phyloP scores from a whole-genome alignment of 2,888 invertebrate genomes.

The Agrotis clavis region DNA sequence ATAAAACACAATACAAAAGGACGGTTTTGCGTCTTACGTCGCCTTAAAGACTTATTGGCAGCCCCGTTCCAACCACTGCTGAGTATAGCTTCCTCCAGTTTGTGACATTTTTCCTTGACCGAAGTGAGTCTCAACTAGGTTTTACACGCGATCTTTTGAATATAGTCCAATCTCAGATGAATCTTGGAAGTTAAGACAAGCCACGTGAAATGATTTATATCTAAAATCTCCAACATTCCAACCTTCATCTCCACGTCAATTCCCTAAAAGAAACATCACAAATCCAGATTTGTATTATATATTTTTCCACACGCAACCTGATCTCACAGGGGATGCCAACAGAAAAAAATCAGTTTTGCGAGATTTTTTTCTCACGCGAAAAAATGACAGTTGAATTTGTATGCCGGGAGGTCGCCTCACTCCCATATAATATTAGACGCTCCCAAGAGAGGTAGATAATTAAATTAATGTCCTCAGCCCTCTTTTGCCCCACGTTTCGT shows the following conservation, averaged over 20 bases:
- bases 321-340: slow-evolving; percentile 86
- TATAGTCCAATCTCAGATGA: neutral
- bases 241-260: slow-evolving; percentile 45
- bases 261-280: slow-evolving; percentile 70
- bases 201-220: neutral
- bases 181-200: neutral
- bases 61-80: too few relatives aligned
- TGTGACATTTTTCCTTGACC: too few relatives aligned
- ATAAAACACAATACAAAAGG: too few relatives aligned
- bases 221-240: neutral
- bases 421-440: slow-evolving; percentile 88
- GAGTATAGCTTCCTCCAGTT: too few relatives aligned
- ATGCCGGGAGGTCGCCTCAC: slow-evolving; percentile 81
- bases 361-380: slow-evolving; percentile 91
- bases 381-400: slow-evolving; percentile 89
- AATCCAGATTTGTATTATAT: slow-evolving; percentile 83
- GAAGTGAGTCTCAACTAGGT: too few relatives aligned
- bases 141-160: too few relatives aligned
- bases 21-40: too few relatives aligned
- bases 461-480: slow-evolving; percentile 90
- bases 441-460: slow-evolving; percentile 88
- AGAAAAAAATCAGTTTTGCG: slow-evolving; percentile 83
- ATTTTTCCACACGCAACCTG: slow-evolving; percentile 84
- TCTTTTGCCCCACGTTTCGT: slow-evolving; percentile 82
- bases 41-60: too few relatives aligned